Percentiles rank a stretch among this genome's conserved stretches.
Conservation (phyloP, 2,797 vertebrate genomes). For the Chloroceryle amazona region DNA sequence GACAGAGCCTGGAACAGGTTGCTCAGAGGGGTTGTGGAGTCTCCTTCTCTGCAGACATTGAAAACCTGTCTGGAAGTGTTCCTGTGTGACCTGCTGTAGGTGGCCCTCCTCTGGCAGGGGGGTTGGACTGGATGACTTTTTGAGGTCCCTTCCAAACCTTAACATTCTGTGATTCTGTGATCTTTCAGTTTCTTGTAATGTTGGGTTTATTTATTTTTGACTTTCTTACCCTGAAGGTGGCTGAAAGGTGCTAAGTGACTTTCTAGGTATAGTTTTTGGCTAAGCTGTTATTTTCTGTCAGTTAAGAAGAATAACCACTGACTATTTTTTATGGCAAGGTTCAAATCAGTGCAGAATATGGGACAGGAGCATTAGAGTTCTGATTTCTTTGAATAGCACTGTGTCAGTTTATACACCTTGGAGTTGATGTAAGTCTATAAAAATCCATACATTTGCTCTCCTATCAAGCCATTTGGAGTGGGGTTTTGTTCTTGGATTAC, state of each 20-base stretch:
- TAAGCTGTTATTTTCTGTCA: background rate
- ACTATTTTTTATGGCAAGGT: background rate
- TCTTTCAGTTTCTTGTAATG: background rate
- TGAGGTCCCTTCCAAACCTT: too few species aligned
- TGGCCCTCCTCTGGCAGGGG: too few species aligned
- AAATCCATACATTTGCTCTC: background rate
- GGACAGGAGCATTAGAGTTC: background rate
- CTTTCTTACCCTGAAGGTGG: background rate
- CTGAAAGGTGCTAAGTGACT: background rate
- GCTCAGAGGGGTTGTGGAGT: too few species aligned
- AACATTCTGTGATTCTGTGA: too few species aligned
- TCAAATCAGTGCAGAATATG: background rate
- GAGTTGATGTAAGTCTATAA: background rate
- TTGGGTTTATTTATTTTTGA: background rate
- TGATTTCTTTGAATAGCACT: background rate
- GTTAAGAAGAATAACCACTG: background rate
- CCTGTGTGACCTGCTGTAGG: too few species aligned
- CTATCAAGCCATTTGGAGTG: background rate
- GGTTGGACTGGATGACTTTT: too few species aligned
- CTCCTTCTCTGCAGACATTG: too few species aligned
- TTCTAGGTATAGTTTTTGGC: background rate
- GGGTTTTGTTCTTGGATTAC: conserved; percentile 22
- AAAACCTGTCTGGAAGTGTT: too few species aligned
- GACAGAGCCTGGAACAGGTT: too few species aligned
- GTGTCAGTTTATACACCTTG: background rate